A percentile compares a stretch with the other conserved stretches of the same genome.
Evolutionary conservation across 2,113 vertebrate genomes (phyloP).

Genomic region (Mormyrus iriodes): DNA sequence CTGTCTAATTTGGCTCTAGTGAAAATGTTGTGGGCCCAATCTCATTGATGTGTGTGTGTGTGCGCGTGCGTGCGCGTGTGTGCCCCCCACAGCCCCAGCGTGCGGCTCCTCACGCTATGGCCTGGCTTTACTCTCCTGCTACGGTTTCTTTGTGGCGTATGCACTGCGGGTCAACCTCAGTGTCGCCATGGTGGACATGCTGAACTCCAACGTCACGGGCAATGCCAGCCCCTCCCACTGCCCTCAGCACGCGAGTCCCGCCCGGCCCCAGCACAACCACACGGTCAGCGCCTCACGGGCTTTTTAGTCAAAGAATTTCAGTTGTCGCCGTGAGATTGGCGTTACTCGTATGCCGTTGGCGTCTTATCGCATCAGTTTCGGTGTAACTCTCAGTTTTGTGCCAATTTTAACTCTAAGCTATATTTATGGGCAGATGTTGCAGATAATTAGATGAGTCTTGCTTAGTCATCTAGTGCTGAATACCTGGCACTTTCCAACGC

Average conservation of each 20-base stretch:
- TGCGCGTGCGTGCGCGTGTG: not conserved
- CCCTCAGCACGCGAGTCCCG: conserved; percentile 84
- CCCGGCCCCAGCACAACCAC: conserved; percentile 82
- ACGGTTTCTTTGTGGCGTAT: conserved; percentile 98
- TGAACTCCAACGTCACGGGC: conserved; percentile 85
- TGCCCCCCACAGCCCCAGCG: not conserved
- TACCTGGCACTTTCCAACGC: not conserved
- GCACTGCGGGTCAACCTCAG: conserved; percentile 96
- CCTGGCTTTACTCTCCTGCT: conserved; percentile 95
- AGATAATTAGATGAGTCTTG: not conserved
- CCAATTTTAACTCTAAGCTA: not conserved
- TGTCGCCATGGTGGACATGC: conserved; percentile 98
- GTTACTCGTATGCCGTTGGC: not conserved
- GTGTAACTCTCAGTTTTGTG: not conserved
- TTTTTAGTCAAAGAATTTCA: not conserved
- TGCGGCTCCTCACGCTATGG: conserved; percentile 68
- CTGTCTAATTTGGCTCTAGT: not conserved
- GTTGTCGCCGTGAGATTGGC: not conserved
- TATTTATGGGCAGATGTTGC: not conserved
- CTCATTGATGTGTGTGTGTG: not conserved
- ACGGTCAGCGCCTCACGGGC: not conserved
- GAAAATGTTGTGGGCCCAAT: not conserved
- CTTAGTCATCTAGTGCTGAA: not conserved
- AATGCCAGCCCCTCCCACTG: conserved; percentile 34
- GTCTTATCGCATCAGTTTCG: not conserved